Evolutionary conservation across 37 sponge, comb jelly and placozoan species (phyloP), one percentile per base, ranked within the genome.

Genomic region (Hexactinellida sp.): DNA sequence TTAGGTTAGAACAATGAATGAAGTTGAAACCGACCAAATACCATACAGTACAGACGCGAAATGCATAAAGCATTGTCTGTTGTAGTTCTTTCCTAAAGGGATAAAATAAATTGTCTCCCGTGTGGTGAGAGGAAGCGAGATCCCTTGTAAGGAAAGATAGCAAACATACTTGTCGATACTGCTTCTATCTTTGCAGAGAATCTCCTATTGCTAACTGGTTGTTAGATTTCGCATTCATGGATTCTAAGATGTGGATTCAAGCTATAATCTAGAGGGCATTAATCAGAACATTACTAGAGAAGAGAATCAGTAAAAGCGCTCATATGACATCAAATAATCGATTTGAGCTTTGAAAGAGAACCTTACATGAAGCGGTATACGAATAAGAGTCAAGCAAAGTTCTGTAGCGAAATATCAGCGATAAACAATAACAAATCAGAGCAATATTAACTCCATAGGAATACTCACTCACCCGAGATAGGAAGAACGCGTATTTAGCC

Each of bases 21-120:
- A 63, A 63, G 76, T 25, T 63, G 47, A 63, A 63, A 63, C 76
- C 76, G 76, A 63, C 76, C 76, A 63, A 47, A 63, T 63, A 63
- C 76, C 76, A 63, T 63, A 63, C 5, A 16, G 13, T 41, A n/a
- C 52, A 47, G 28, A 63, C 76, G 3, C 76, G 76, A n/a, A 63
- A 25, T 63, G 30, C 76, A 32, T 7, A 32, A 63, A n/a, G 76
- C 28, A 63, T 63, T 63, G 76, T 25, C 3, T 21, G 76, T 63
- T 63, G 76, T 10, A 63, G 76, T 25, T 63, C 76, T 63, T 63
- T 63, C 76, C 76, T 63, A 63, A 63, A 63, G 76, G 13, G 76
- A 63, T 63, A 63, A 63, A 63, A n/a, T 63, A 25, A 47, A 63
- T 63, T 63, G 32, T 63, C 76, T 63, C 76, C 28, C 13, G 21